These are phyloP conservation scores for Parotocinclus haroldoi DNA, from an alignment of 2,797 vertebrate genomes.

Conservation along the genomic window DNA sequence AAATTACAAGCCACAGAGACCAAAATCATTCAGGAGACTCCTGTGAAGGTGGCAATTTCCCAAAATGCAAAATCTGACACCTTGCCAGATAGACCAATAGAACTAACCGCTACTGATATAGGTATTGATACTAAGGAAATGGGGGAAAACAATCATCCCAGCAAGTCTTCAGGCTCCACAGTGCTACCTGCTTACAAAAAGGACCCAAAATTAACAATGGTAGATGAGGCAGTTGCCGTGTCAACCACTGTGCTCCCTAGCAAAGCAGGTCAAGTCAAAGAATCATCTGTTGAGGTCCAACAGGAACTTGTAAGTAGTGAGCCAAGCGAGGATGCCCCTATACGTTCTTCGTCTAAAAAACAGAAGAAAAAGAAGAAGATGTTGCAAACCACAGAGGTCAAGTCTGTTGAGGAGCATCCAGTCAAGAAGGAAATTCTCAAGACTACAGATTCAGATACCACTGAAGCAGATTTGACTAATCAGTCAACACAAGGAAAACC, in stretches of 20 bases:
- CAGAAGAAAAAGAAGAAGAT: background rate
- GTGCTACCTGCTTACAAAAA: too few species aligned
- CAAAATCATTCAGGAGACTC: conserved; percentile 13
- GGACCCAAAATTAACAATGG: background rate
- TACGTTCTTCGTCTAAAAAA: background rate
- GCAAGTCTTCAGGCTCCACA: too few species aligned
- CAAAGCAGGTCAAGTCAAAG: too few species aligned
- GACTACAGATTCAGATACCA: background rate
- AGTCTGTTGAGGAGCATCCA: conserved; percentile 25
- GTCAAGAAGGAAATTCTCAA: conserved; percentile 1
- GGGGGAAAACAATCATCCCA: too few species aligned
- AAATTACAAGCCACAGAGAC: background rate
- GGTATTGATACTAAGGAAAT: too few species aligned
- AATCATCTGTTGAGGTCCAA: too few species aligned
- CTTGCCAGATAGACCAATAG: too few species aligned
- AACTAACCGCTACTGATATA: too few species aligned
- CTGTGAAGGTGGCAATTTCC: background rate
- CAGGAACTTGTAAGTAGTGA: conserved; percentile 5
- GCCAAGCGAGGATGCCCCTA: conserved; percentile 21
- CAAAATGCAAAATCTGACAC: background rate
- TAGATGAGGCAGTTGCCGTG: conserved; percentile 53
- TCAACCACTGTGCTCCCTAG: conserved; percentile 44
- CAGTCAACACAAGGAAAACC: too few species aligned
- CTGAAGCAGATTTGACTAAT: too few species aligned
- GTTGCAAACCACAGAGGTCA: background rate